Evolutionary conservation across 2,888 invertebrate species (phyloP).

Genomic region (Drepanosiphum platanoidis): DNA sequence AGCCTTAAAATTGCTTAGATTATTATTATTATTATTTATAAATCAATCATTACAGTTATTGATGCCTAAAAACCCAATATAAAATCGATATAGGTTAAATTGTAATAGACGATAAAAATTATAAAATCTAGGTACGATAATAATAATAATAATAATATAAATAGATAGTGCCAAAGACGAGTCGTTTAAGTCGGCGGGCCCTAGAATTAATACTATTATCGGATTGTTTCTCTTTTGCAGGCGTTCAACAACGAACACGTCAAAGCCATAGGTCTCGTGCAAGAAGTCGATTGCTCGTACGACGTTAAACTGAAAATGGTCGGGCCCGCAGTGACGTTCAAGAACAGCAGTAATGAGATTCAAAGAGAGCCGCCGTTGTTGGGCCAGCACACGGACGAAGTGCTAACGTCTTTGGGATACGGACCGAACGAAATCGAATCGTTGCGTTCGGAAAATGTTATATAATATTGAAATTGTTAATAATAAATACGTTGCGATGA

Average conservation of each 20-base stretch:
- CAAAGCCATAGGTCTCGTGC: slow-evolving; percentile 76
- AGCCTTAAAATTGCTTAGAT: too few species aligned
- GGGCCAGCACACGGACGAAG: slow-evolving; percentile 86
- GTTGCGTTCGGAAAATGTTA: slow-evolving; percentile 68
- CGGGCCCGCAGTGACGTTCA: slow-evolving; percentile 87
- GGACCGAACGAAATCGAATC: slow-evolving; percentile 72
- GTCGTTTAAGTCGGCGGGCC: too few species aligned
- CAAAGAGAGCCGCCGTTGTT: slow-evolving; percentile 82
- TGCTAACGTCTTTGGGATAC: slow-evolving; percentile 78
- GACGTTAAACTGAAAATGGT: slow-evolving; percentile 80
- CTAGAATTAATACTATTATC: too few species aligned
- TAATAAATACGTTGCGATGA: not conserved
- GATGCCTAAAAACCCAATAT: too few species aligned
- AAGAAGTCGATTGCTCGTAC: slow-evolving; percentile 76
- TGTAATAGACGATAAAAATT: too few species aligned
- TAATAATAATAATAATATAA: too few species aligned
- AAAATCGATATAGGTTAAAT: too few species aligned
- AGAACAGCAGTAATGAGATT: slow-evolving; percentile 76
- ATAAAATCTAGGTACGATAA: too few species aligned
- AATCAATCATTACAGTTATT: too few species aligned
- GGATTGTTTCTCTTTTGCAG: slow-evolving; percentile 65
- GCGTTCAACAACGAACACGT: slow-evolving; percentile 92
- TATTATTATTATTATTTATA: too few species aligned
- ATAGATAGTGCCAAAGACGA: too few species aligned
- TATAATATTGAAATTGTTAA: slow-evolving; percentile 66